phyloP scores from a whole-genome alignment of 2,888 invertebrate species.

The Nemapogon koenigi region DNA sequence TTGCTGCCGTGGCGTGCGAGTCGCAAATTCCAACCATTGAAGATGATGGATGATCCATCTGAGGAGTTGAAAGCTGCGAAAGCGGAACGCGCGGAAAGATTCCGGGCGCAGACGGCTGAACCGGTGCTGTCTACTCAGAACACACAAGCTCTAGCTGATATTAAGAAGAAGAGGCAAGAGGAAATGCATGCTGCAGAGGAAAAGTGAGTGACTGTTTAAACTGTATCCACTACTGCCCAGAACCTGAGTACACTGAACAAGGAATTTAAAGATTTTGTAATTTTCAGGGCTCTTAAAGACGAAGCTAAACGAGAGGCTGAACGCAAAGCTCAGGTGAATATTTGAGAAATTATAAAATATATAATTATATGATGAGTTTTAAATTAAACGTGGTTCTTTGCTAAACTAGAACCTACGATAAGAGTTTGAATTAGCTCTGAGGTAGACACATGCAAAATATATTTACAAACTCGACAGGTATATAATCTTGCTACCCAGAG shows the following conservation, averaged over 20 bases:
- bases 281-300: conserved; percentile 55
- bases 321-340: conserved; percentile 48
- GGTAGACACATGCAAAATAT: too few species aligned
- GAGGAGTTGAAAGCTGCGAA: conserved; percentile 68
- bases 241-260: neutral
- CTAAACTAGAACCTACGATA: too few species aligned
- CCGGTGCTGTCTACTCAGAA: conserved; percentile 50
- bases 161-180: conserved; percentile 65
- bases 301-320: conserved; percentile 58
- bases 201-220: conserved; percentile 38
- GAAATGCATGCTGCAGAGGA: conserved; percentile 70
- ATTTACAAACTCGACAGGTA: too few species aligned
- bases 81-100: conserved; percentile 67
- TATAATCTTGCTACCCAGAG: too few species aligned
- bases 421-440: too few species aligned
- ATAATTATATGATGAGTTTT: too few species aligned
- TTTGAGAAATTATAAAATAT: too few species aligned
- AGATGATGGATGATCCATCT: conserved; percentile 64
- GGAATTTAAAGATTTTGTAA: neutral
- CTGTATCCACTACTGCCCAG: neutral
- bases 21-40: conserved; percentile 70
- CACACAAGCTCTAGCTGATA: conserved; percentile 50
- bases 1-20: conserved; percentile 73
- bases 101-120: conserved; percentile 59
- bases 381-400: too few species aligned